These are phyloP conservation scores for Bellardia bayeri DNA, from an alignment of 2,888 invertebrate genomes.

Conservation along the genomic window DNA sequence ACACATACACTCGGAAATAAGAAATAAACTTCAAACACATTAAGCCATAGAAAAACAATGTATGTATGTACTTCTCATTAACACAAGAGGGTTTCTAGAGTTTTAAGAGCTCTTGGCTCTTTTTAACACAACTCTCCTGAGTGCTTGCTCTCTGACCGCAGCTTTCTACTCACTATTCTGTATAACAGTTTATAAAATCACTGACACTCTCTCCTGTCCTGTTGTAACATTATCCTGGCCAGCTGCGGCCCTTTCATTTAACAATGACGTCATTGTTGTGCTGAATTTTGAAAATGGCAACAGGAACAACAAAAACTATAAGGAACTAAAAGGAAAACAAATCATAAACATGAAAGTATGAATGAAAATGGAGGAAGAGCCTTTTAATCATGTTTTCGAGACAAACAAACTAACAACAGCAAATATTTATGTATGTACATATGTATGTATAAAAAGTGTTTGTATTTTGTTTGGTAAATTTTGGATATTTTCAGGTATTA, in stretches of 20 bases:
- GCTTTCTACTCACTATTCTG: background rate
- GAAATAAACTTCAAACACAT: slow-evolving; percentile 47
- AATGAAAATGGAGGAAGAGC: slow-evolving; percentile 70
- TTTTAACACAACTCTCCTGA: background rate
- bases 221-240: slow-evolving; percentile 23
- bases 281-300: slow-evolving; percentile 44
- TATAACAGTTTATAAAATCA: slow-evolving; percentile 66
- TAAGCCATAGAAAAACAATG: slow-evolving; percentile 12
- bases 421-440: background rate
- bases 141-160: background rate
- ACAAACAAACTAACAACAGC: slow-evolving; percentile 16
- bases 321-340: slow-evolving; percentile 3
- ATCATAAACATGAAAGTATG: slow-evolving; percentile 64
- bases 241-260: slow-evolving; percentile 7
- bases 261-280: slow-evolving; percentile 61
- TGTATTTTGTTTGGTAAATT: slow-evolving; percentile 25
- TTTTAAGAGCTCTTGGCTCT: background rate
- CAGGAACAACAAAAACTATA: slow-evolving; percentile 3
- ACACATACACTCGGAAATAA: slow-evolving; percentile 66
- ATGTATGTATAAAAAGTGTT: background rate
- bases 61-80: slow-evolving; percentile 10
- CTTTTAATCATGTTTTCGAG: slow-evolving; percentile 50
- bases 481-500: slow-evolving; percentile 25
- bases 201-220: slow-evolving; percentile 53
- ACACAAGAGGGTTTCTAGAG: background rate